Evolutionary conservation across 2,113 vertebrate genomes (phyloP).

Genomic region (Bubo bubo): DNA sequence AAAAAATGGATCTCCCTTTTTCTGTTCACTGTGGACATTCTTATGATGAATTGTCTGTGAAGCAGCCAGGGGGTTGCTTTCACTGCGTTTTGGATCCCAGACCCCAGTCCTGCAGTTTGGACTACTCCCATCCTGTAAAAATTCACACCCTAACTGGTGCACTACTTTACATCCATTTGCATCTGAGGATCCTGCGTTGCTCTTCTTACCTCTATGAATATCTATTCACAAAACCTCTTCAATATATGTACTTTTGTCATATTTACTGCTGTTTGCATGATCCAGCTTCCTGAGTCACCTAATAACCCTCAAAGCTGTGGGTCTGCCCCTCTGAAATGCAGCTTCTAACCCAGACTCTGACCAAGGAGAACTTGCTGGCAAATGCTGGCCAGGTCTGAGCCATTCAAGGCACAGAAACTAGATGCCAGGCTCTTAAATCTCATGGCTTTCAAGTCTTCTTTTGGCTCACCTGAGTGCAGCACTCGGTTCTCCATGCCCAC

Average conservation of each 20-base stretch:
- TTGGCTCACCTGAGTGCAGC: background rate
- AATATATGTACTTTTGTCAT: background rate
- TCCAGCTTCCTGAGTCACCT: background rate
- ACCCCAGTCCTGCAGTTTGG: background rate
- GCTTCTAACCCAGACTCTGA: background rate
- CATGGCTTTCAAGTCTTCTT: background rate
- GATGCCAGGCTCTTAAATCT: background rate
- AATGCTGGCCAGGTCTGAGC: background rate
- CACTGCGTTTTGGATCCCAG: background rate
- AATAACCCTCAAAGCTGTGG: background rate
- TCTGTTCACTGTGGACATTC: background rate
- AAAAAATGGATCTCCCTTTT: background rate
- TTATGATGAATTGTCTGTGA: background rate
- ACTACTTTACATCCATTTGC: background rate
- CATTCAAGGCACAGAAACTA: background rate
- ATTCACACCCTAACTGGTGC: background rate
- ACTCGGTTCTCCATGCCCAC: background rate
- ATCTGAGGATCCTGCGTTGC: background rate
- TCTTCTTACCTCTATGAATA: background rate
- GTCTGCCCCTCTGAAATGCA: background rate
- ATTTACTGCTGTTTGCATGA: background rate
- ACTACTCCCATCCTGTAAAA: background rate
- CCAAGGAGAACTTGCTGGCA: background rate
- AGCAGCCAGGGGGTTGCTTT: background rate
- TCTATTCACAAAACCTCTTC: background rate